Evolutionary conservation across 1,140 invertebrate species (phyloP).

Genomic region (Lycorma delicatula): DNA sequence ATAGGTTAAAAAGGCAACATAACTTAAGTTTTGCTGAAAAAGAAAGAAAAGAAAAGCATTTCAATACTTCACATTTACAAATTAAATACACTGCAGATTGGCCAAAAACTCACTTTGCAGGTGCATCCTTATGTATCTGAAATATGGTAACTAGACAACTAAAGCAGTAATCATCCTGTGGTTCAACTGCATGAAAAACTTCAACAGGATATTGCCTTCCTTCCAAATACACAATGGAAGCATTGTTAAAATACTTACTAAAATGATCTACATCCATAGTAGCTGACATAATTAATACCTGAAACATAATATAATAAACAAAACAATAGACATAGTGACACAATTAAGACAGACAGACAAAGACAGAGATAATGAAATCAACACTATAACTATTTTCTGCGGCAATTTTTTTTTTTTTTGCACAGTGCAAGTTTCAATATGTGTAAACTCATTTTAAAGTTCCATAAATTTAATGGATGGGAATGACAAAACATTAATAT

Average conservation of each 20-base stretch:
- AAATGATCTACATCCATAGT: constrained; percentile 95
- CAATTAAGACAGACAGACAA: no score
- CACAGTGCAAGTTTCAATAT: no score
- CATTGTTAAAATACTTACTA: constrained; percentile 79
- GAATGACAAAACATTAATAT: no score
- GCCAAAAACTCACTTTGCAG: constrained; percentile 55
- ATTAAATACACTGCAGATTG: constrained; percentile 62
- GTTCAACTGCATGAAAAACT: constrained; percentile 59
- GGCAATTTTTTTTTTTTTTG: no score
- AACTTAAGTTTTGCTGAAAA: no score
- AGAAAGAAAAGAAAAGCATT: constrained; percentile 16
- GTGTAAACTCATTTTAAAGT: no score
- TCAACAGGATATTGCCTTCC: constrained; percentile 81
- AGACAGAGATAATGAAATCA: no score
- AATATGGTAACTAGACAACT: constrained; percentile 78
- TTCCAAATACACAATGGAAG: constrained; percentile 78
- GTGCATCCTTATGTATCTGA: constrained; percentile 78
- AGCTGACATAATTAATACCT: constrained; percentile 86
- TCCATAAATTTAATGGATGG: no score
- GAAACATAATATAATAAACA: constrained; percentile 31
- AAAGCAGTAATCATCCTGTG: constrained; percentile 78
- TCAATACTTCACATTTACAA: constrained; percentile 37
- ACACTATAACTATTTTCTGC: no score
- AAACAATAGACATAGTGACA: no score
- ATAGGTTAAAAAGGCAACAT: no score